Evolutionary conservation across 2,888 invertebrate species (phyloP).

Genomic region (Leptinotarsa haldemani): DNA sequence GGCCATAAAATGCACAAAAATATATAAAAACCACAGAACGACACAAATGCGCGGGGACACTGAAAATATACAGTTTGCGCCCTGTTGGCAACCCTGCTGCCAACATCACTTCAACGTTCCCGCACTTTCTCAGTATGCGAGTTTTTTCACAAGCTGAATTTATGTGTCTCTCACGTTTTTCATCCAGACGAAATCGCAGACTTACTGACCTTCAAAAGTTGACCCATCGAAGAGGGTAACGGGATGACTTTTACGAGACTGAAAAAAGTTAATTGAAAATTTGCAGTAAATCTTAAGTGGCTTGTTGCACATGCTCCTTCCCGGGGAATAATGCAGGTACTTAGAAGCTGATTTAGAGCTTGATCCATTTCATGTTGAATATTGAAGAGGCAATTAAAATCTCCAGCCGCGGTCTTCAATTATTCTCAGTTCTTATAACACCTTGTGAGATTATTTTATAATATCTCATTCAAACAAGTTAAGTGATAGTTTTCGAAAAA

Average conservation of each 20-base stretch:
- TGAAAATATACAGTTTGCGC: no score
- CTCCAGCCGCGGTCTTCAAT: background rate
- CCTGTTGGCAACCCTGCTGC: no score
- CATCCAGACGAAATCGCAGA: slow-evolving; percentile 13
- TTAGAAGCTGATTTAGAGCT: slow-evolving; percentile 2
- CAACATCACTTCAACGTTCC: background rate
- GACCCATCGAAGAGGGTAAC: slow-evolving; percentile 2
- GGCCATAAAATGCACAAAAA: no score
- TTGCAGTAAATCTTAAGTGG: slow-evolving; percentile 13
- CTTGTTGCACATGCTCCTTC: slow-evolving; percentile 11
- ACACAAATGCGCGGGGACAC: no score
- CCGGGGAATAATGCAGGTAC: slow-evolving; percentile 8
- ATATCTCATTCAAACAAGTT: background rate
- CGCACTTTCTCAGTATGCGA: background rate
- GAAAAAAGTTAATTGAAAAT: slow-evolving; percentile 15
- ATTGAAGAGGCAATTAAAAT: background rate
- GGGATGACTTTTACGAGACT: slow-evolving; percentile 1
- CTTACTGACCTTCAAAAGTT: slow-evolving; percentile 1
- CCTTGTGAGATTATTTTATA: background rate
- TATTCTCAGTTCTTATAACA: slow-evolving; percentile 1
- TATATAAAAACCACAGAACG: no score
- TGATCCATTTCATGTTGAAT: background rate
- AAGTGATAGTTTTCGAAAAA: background rate
- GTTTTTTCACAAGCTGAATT: background rate
- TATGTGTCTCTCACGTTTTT: background rate